Conservation (phyloP, 2,888 invertebrate species). For the Nomada lathburiana region DNA sequence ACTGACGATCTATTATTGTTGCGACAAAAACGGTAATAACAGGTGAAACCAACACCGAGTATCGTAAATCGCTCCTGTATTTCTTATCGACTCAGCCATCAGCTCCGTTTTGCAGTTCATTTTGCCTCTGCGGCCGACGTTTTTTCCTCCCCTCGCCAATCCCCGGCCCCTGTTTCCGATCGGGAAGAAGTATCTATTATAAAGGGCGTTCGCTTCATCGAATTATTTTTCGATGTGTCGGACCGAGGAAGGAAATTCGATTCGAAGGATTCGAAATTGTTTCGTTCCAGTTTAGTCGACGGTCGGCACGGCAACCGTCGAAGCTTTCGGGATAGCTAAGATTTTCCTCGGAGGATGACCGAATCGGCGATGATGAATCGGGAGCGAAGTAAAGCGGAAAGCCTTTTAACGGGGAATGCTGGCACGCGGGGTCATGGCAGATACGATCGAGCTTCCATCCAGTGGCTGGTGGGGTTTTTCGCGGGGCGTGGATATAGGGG, state of each 20-base stretch:
- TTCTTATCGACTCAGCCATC: too few relatives aligned
- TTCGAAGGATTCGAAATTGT: neutral
- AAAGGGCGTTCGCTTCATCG: too few relatives aligned
- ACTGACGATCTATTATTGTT: too few relatives aligned
- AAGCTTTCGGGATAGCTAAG: neutral
- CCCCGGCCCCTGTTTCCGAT: too few relatives aligned
- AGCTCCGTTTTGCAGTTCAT: too few relatives aligned
- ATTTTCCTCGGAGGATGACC: slow-evolving; percentile 14
- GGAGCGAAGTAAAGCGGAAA: slow-evolving; percentile 30
- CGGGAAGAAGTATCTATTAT: too few relatives aligned
- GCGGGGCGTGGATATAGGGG: slow-evolving; percentile 34
- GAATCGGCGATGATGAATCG: slow-evolving; percentile 24
- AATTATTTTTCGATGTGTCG: neutral
- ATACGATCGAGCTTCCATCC: slow-evolving; percentile 43
- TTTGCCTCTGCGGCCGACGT: too few relatives aligned
- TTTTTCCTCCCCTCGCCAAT: too few relatives aligned
- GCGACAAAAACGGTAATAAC: too few relatives aligned
- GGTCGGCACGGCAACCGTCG: neutral
- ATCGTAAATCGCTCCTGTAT: too few relatives aligned
- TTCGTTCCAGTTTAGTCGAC: neutral
- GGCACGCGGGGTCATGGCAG: slow-evolving; percentile 37
- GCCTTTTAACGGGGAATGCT: slow-evolving; percentile 22
- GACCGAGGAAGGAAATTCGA: too few relatives aligned
- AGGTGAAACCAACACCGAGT: too few relatives aligned
- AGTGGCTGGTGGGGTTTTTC: slow-evolving; percentile 37